Evolutionary conservation across 2,888 invertebrate species (phyloP).

Genomic region (Nemotelus nigrinus): DNA sequence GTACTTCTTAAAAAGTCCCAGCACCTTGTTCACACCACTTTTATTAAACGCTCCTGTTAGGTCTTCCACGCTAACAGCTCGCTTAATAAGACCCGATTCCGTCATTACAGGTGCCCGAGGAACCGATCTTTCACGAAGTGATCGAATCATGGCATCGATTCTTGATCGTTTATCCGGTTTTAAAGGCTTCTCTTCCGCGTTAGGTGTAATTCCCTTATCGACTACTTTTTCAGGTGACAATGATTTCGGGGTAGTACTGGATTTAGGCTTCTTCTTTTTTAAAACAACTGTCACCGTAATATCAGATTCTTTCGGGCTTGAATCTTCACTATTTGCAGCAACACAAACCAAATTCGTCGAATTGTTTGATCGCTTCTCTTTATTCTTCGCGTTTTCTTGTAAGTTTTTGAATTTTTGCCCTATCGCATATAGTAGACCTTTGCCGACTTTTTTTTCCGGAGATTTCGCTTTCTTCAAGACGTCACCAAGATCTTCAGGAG

Average conservation of each 20-base stretch:
- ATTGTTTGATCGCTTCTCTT: constrained; percentile 57
- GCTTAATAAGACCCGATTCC: constrained; percentile 75
- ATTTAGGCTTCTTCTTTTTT: constrained; percentile 65
- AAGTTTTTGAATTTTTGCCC: constrained; percentile 82
- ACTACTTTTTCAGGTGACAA: constrained; percentile 39
- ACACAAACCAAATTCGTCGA: constrained; percentile 50
- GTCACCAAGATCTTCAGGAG: constrained; percentile 53
- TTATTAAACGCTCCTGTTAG: constrained; percentile 70
- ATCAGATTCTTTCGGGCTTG: constrained; percentile 52
- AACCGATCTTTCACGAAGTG: constrained; percentile 74
- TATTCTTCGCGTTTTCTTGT: constrained; percentile 67
- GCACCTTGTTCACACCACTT: constrained; percentile 78
- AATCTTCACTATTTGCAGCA: constrained; percentile 58
- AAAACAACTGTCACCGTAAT: constrained; percentile 65
- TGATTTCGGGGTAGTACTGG: constrained; percentile 36
- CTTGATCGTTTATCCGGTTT: constrained; percentile 64
- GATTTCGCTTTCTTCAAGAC: constrained; percentile 62
- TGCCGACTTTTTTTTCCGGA: constrained; percentile 71
- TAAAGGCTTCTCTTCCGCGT: constrained; percentile 54
- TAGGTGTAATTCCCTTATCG: constrained; percentile 53
- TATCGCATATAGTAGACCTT: constrained; percentile 76
- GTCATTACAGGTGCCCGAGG: constrained; percentile 69
- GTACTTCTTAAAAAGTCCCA: constrained; percentile 80
- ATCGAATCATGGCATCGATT: constrained; percentile 69
- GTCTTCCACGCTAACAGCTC: constrained; percentile 78